Base-by-base conservation (phyloP, 2,113 vertebrate species). In the Pelusios castaneus region DNA sequence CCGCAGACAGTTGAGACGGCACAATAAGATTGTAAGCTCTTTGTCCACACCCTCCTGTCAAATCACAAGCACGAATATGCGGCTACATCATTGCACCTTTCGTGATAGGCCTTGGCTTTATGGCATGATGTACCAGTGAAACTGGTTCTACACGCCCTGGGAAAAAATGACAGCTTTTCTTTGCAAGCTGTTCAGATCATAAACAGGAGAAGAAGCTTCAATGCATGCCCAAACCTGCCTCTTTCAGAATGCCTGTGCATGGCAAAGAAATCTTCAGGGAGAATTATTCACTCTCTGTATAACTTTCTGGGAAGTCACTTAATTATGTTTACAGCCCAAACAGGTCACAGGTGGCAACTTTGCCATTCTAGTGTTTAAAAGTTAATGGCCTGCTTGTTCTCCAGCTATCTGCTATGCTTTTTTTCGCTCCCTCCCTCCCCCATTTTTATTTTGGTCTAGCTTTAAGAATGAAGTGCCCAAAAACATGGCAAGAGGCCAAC, bases 91-190 rank as follows among this genome's bases (percentile, higher is more conserved):
- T 14, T 3, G 92, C 80, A 77, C 82, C 85, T 88, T 89, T 82
- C 82, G 51, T 22, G 73, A 91, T 79, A 84, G 79, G 7, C 84
- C 80, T 95, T 45, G 89, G 94, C 95, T 97, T 94, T 0, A 0
- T 73, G n/a, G 91, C 95, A 94, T 2, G 76, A 92, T 80, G 47
- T 93, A 97, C 97, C 82, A 78, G 98, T 7, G 1, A 83, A 98
- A 98, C 98, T 93, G 98, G 98, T 98, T 98, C 94, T 96, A 97
- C 97, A 97, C 95, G 21, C 98, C 98, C 97, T 96, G 95, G 93
- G 96, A 96, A 90, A 97, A 97, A 96, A 98, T 97, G 97, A 98
- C 95, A 96, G 97, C 95, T 97, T 97, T 95, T 94, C 89, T 89
- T 91, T 90, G 91, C 94, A 95, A 97, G 96, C 91, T 93, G 90